Conservation (phyloP, 2,888 invertebrate genomes). For the Agrypnus murinus region DNA sequence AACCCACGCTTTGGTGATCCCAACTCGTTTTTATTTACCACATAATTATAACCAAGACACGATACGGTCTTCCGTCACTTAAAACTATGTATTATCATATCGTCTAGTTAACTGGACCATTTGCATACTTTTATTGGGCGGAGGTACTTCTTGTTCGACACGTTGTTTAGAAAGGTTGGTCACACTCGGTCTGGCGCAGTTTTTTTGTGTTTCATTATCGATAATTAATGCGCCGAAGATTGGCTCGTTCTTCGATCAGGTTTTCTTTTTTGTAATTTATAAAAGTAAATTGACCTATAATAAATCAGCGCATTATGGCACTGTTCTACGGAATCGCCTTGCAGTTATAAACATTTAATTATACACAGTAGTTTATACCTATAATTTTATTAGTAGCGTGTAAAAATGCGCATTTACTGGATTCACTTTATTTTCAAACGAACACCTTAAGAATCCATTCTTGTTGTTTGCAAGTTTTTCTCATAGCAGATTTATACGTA, state of each 20-base stretch:
- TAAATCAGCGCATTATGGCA: conserved; percentile 22
- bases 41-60: conserved; percentile 35
- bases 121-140: conserved; percentile 46
- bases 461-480: conserved; percentile 26
- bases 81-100: conserved; percentile 27
- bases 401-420: conserved; percentile 41
- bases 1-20: conserved; percentile 13
- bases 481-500: background rate
- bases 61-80: conserved; percentile 42
- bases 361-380: conserved; percentile 24
- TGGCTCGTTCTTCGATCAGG: conserved; percentile 30
- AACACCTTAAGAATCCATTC: conserved; percentile 35
- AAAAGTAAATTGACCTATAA: conserved; percentile 6
- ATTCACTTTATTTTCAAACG: conserved; percentile 27
- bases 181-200: conserved; percentile 34
- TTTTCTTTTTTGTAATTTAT: conserved; percentile 26
- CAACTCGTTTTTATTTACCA: conserved; percentile 27
- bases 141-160: conserved; percentile 27
- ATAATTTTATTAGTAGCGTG: conserved; percentile 38
- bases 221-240: conserved; percentile 42
- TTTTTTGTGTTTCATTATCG: conserved; percentile 30
- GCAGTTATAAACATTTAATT: conserved; percentile 28
- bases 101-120: conserved; percentile 36
- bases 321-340: conserved; percentile 12
- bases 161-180: conserved; percentile 41